A percentile compares a stretch with the other conserved stretches of the same genome.
phyloP scores from a whole-genome alignment of 2,888 invertebrate genomes.

The Dicyrtomina minuta region DNA sequence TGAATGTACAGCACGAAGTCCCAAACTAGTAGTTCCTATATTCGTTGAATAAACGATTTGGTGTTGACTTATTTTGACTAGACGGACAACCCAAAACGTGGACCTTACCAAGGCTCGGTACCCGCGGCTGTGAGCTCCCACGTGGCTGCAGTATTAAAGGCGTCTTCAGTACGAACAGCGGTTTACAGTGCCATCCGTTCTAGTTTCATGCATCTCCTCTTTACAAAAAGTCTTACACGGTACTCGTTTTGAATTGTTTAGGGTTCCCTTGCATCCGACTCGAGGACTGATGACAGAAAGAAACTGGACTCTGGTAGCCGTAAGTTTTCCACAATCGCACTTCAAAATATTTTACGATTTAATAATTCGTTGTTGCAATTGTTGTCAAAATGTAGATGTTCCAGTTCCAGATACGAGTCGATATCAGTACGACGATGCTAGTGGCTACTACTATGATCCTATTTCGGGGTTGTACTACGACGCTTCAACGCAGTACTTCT shows the following conservation, averaged over 20 bases:
- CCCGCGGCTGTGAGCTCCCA: conserved; percentile 10
- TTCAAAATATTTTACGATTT: conserved; percentile 1
- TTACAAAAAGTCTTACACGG: conserved; percentile 49
- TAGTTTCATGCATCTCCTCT: conserved; percentile 48
- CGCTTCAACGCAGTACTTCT: conserved; percentile 93
- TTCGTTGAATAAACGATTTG: too few species aligned
- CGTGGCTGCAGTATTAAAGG: conserved; percentile 20
- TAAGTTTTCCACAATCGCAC: conserved; percentile 8
- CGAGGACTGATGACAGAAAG: conserved; percentile 19
- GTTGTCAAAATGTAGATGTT: conserved; percentile 7
- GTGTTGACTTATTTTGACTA: too few species aligned
- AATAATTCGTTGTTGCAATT: conserved; percentile 11
- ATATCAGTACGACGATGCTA: conserved; percentile 90
- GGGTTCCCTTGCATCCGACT: conserved; percentile 42
- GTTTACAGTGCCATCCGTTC: conserved; percentile 53
- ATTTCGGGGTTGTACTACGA: conserved; percentile 94
- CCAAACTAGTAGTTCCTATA: too few species aligned
- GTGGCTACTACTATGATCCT: conserved; percentile 95
- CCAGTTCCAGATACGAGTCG: conserved; percentile 86
- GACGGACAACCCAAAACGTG: conserved; percentile 11
- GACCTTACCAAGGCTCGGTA: conserved; percentile 20
- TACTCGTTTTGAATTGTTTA: conserved; percentile 52
- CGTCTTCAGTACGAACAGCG: conserved; percentile 53
- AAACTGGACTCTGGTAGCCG: conserved; percentile 7
- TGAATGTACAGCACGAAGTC: too few species aligned